phyloP scores from a whole-genome alignment of 2,888 invertebrate genomes.

The Nomada ferruginata region DNA sequence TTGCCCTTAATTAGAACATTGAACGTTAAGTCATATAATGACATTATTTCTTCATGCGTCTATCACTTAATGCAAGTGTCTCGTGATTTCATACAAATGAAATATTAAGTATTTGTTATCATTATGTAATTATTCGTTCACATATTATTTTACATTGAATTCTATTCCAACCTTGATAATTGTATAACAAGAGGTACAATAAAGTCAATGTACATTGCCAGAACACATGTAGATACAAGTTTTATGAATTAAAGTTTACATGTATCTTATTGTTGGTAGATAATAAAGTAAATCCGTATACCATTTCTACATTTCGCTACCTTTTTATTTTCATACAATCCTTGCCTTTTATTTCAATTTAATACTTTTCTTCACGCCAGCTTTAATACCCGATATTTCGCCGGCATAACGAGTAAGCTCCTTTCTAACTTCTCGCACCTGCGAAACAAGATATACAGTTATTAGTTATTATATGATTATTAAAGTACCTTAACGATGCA shows the following conservation, averaged over 20 bases:
- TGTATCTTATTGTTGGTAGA: slow-evolving; percentile 1
- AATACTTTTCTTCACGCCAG: slow-evolving; percentile 94
- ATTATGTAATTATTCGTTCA: slow-evolving; percentile 30
- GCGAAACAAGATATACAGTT: slow-evolving; percentile 69
- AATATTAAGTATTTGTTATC: slow-evolving; percentile 76
- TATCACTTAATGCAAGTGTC: slow-evolving; percentile 69
- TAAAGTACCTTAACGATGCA: background rate
- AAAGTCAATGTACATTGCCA: slow-evolving; percentile 4
- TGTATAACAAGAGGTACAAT: background rate
- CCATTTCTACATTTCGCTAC: slow-evolving; percentile 14
- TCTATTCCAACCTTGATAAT: background rate
- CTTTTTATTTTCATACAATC: background rate
- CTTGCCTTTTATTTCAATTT: slow-evolving; percentile 89
- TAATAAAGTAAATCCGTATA: slow-evolving; percentile 40
- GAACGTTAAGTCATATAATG: slow-evolving; percentile 44
- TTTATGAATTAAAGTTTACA: slow-evolving; percentile 5
- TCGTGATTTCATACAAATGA: slow-evolving; percentile 73
- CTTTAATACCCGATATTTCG: slow-evolving; percentile 97
- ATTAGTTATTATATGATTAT: background rate
- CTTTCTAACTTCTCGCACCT: slow-evolving; percentile 91
- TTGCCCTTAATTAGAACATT: slow-evolving; percentile 9
- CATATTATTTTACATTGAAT: background rate
- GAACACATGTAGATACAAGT: background rate
- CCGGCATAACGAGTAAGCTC: slow-evolving; percentile 94
- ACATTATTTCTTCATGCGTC: slow-evolving; percentile 69